phyloP scores from a whole-genome alignment of 2,113 vertebrate genomes.

The Motacilla tschutschensis region DNA sequence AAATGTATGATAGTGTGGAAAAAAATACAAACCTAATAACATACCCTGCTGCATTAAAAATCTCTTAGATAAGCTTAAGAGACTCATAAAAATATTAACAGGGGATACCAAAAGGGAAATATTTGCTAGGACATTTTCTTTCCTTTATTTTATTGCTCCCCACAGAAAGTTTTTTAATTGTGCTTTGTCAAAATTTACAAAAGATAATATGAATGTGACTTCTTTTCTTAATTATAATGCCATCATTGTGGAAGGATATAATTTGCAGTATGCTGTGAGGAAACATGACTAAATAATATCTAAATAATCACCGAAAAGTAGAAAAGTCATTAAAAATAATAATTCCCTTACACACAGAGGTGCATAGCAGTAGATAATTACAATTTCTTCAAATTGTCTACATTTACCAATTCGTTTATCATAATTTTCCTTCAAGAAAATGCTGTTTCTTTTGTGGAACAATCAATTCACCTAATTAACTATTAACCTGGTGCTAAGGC shows the following conservation, averaged over 20 bases:
- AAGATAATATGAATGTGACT: constrained; percentile 37
- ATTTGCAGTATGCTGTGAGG: constrained; percentile 44
- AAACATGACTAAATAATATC: constrained; percentile 55
- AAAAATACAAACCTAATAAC: constrained; percentile 63
- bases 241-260: constrained; percentile 36
- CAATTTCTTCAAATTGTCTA: constrained; percentile 32
- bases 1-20: constrained; percentile 70
- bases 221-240: constrained; percentile 59
- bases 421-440: constrained; percentile 40
- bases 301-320: constrained; percentile 60
- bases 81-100: constrained; percentile 72
- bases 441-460: constrained; percentile 5
- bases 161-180: constrained; percentile 57
- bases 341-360: constrained; percentile 25
- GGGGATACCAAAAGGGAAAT: constrained; percentile 63
- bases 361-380: constrained; percentile 54
- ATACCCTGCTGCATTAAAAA: constrained; percentile 70
- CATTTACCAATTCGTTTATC: constrained; percentile 34
- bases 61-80: constrained; percentile 73
- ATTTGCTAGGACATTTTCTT: constrained; percentile 60
- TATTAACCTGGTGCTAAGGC: background rate
- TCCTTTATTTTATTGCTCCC: constrained; percentile 66
- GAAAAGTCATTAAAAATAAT: constrained; percentile 61
- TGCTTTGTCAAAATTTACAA: constrained; percentile 64
- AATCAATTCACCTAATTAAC: constrained; percentile 65